These are phyloP conservation scores for Diglossa brunneiventris DNA, from an alignment of 2,113 vertebrate genomes.

Conservation along the genomic window DNA sequence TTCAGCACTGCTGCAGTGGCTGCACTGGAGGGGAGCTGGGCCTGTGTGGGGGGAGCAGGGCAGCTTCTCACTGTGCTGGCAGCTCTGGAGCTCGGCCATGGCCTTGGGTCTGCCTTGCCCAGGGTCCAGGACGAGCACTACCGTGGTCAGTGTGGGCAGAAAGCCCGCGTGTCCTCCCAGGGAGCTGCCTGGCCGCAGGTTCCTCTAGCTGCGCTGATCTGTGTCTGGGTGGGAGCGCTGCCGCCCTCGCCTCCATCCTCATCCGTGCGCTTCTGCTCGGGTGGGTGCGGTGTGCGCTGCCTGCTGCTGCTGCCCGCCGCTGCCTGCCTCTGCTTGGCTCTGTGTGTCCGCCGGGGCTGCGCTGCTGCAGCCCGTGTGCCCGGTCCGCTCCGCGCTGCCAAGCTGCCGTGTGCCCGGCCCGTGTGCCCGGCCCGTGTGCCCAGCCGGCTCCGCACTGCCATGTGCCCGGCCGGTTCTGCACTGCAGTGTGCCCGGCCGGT, in stretches of 20 bases:
- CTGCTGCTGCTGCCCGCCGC: neutral
- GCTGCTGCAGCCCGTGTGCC: neutral
- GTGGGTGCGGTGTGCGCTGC: neutral
- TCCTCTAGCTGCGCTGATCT: rapidly evolving
- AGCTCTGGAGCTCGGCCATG: rapidly evolving
- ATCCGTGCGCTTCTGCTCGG: conserved; percentile 8
- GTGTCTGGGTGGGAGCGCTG: neutral
- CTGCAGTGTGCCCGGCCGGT: neutral
- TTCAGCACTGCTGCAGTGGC: neutral
- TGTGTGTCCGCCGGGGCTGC: neutral
- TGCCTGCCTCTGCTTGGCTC: conserved; percentile 63
- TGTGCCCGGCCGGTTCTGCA: too few relatives aligned
- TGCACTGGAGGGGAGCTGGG: neutral
- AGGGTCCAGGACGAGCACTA: rapidly evolving
- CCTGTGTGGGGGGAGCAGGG: rapidly evolving
- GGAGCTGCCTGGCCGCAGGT: neutral
- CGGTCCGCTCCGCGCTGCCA: too few relatives aligned
- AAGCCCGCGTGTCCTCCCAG: rapidly evolving
- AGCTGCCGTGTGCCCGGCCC: too few relatives aligned
- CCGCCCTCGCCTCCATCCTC: neutral
- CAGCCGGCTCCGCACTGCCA: too few relatives aligned
- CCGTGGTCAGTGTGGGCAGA: rapidly evolving
- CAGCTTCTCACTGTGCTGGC: neutral
- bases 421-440: too few relatives aligned
- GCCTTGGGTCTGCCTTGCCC: neutral